These are phyloP conservation scores for Sitta carolinensis DNA, from an alignment of 2,797 vertebrate species.

Conservation along the genomic window DNA sequence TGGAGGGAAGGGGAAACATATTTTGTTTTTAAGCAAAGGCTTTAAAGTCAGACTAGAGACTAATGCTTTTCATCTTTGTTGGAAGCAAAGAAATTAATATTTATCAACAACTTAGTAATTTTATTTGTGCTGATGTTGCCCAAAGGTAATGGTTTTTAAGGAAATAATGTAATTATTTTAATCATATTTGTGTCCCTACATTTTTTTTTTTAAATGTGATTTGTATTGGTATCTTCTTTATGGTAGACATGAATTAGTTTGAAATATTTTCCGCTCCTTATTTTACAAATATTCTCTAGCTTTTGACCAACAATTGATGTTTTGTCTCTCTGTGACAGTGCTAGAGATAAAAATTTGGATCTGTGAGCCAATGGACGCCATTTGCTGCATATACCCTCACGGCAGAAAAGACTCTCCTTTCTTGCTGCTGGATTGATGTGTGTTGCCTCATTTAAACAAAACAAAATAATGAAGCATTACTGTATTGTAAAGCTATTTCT, in stretches of 20 bases:
- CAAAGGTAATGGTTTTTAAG: neutral
- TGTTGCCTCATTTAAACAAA: neutral
- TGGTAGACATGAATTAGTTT: neutral
- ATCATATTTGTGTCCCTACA: neutral
- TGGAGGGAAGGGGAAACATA: neutral
- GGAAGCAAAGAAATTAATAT: neutral
- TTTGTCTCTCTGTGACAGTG: neutral
- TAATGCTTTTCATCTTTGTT: neutral
- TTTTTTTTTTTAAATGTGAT: neutral
- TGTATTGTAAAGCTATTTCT: neutral
- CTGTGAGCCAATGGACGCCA: neutral
- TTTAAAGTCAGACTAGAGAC: neutral
- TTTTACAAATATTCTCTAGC: neutral
- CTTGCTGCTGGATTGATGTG: neutral
- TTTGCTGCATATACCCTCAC: neutral
- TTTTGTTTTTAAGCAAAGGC: neutral
- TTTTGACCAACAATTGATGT: neutral
- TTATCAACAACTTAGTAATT: neutral
- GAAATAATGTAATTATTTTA: neutral
- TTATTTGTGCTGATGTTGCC: neutral
- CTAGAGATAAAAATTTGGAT: neutral
- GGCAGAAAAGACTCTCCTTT: neutral
- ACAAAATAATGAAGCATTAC: neutral
- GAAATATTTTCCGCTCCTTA: neutral
- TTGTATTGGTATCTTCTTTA: neutral